Percentiles rank a stretch among this genome's conserved stretches.
These are phyloP conservation scores for Ictalurus furcatus DNA, from an alignment of 2,113 vertebrate genomes.

Conservation along the genomic window DNA sequence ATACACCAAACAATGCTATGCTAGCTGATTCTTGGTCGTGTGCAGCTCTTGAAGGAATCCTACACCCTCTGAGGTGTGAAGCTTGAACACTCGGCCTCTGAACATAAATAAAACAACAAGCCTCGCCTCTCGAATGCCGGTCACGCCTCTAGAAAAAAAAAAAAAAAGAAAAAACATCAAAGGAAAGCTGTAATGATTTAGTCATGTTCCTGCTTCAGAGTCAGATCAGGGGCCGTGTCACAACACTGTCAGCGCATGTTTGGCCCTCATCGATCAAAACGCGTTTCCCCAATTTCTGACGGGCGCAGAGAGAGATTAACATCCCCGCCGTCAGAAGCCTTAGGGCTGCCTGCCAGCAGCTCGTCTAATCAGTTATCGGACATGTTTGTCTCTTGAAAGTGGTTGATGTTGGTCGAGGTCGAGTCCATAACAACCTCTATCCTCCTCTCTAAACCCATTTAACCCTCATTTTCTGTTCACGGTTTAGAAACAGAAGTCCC, in stretches of 20 bases:
- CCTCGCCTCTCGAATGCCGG: constrained; percentile 1
- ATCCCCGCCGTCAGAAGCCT: constrained; percentile 25
- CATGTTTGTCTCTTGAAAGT: constrained; percentile 12
- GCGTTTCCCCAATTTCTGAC: constrained; percentile 35
- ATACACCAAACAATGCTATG: constrained; percentile 37
- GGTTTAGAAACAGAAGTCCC: neutral
- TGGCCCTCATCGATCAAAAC: constrained; percentile 40
- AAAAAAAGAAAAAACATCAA: constrained; percentile 14
- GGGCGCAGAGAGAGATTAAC: constrained; percentile 36
- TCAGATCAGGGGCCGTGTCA: constrained; percentile 39
- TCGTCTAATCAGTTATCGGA: constrained; percentile 37
- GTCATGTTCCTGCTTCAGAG: constrained; percentile 37
- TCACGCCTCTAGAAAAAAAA: constrained; percentile 21
- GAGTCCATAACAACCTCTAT: neutral
- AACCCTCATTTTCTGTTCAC: neutral
- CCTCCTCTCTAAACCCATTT: neutral
- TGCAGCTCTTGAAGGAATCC: constrained; percentile 60
- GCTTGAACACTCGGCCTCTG: constrained; percentile 39
- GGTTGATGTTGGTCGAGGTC: constrained; percentile 4
- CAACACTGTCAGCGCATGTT: constrained; percentile 35
- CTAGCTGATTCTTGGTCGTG: constrained; percentile 64
- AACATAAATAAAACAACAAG: constrained; percentile 59
- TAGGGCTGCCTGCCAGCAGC: constrained; percentile 35
- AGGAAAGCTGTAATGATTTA: constrained; percentile 37
- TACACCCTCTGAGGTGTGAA: constrained; percentile 44